Evolutionary conservation across 2,888 invertebrate genomes (phyloP), one percentile per base, ranked within the genome.

Genomic region (Phorcus lineatus): DNA sequence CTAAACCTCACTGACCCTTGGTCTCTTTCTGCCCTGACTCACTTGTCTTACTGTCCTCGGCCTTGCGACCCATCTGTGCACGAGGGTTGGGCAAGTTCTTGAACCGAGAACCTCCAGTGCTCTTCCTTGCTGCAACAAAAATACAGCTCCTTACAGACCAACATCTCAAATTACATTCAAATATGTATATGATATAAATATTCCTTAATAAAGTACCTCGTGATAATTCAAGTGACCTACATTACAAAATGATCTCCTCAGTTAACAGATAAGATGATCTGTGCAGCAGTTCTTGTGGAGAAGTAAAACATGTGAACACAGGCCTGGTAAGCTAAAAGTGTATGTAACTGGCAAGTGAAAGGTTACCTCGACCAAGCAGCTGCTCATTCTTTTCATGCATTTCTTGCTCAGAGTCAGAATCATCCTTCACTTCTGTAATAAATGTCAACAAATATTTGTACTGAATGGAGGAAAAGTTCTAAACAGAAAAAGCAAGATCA

Each of bases 11-110:
- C 70, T 70, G 70, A 70, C 70, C 70, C 31, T 19, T n/a, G n/a
- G n/a, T 16, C 19, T 9, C 16, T 16, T 31, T 40, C 28, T 36
- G 17, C 70, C 40, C 40, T 36, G 70, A 70, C 70, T 70, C 70
- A 70, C 70, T 28, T 70, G 70, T 70, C 70, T 70, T 70, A 40
- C 70, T 70, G 70, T 70, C 70, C 4, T 70, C 36, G 28, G 28
- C 62, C 62, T 62, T 62, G 24, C 62, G 62, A 16, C 62, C 62
- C 62, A 62, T 62, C 70, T 70, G 70, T 31, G 54, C 55, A 2
- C 76, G 53, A 55, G 87, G 87, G 76, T 88, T 86, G 2, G 87
- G 87, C 13, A 88, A 78, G 55, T 88, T 88, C 78, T 86, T 86
- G 77, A 86, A 87, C 19, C 86, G 81, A 19, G 86, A 86, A 24